Conservation (phyloP, 2,888 invertebrate genomes). For the Hofmannophila pseudospretella region DNA sequence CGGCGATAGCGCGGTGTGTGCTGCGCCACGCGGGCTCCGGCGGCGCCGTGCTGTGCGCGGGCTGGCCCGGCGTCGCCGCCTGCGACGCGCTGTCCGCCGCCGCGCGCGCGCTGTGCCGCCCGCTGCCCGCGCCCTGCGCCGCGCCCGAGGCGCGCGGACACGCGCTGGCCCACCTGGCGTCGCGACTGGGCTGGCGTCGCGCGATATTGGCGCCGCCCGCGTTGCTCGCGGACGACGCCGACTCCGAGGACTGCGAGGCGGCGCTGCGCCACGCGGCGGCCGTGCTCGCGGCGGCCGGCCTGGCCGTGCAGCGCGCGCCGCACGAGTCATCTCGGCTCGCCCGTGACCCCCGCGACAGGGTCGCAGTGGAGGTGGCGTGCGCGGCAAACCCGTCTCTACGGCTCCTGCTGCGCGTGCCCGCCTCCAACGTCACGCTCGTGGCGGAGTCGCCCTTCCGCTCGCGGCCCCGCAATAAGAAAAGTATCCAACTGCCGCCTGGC, state of each 20-base stretch:
- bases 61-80: slow-evolving; percentile 31
- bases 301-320: slow-evolving; percentile 22
- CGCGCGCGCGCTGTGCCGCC: slow-evolving; percentile 26
- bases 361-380: neutral
- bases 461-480: slow-evolving; percentile 21
- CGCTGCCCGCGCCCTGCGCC: slow-evolving; percentile 25
- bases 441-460: no score
- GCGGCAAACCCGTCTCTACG: slow-evolving; percentile 10
- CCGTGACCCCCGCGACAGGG: no score
- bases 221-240: slow-evolving; percentile 23
- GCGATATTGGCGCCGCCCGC: slow-evolving; percentile 25
- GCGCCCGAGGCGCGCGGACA: slow-evolving; percentile 27
- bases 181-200: slow-evolving; percentile 39
- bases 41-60: slow-evolving; percentile 27
- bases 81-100: slow-evolving; percentile 35
- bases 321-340: slow-evolving; percentile 1
- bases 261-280: slow-evolving; percentile 17
- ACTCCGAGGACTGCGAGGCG: slow-evolving; percentile 19
- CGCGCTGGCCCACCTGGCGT: slow-evolving; percentile 30
- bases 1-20: slow-evolving; percentile 32
- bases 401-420: slow-evolving; percentile 5
- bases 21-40: slow-evolving; percentile 34
- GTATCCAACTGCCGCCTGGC: slow-evolving; percentile 23
- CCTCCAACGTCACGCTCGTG: slow-evolving; percentile 8
- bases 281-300: slow-evolving; percentile 31